These are phyloP conservation scores for Tetranychus urticae DNA, from an alignment of 1,140 invertebrate genomes.

Conservation along the genomic window DNA sequence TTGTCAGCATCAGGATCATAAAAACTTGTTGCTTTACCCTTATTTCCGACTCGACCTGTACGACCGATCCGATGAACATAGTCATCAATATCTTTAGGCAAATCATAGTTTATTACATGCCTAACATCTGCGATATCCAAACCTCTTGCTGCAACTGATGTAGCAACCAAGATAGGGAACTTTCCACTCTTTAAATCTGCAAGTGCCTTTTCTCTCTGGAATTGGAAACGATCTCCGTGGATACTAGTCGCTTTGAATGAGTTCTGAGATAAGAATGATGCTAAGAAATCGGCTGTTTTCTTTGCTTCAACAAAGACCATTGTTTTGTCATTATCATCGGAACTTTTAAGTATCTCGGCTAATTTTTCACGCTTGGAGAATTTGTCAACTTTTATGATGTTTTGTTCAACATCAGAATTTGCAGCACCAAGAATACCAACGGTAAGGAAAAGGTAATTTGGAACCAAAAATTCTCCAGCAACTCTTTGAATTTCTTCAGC, in stretches of 20 bases:
- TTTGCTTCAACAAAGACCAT: slow-evolving; percentile 78
- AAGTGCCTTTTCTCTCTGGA: slow-evolving; percentile 65
- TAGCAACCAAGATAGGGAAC: slow-evolving; percentile 59
- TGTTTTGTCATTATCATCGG: slow-evolving; percentile 24
- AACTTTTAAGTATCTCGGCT: slow-evolving; percentile 36
- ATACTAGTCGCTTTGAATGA: slow-evolving; percentile 56
- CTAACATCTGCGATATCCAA: slow-evolving; percentile 78
- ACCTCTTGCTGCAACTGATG: slow-evolving; percentile 68
- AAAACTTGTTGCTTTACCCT: slow-evolving; percentile 92
- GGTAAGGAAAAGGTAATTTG: slow-evolving; percentile 54
- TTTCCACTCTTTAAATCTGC: slow-evolving; percentile 47
- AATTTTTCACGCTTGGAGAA: slow-evolving; percentile 47
- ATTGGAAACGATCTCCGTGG: slow-evolving; percentile 70
- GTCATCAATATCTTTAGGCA: slow-evolving; percentile 83
- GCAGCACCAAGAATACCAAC: slow-evolving; percentile 72
- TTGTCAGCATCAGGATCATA: slow-evolving; percentile 40
- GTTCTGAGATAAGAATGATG: slow-evolving; percentile 39
- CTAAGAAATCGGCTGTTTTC: slow-evolving; percentile 65
- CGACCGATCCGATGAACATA: slow-evolving; percentile 92
- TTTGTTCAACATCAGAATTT: slow-evolving; percentile 65
- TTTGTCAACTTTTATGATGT: slow-evolving; percentile 42
- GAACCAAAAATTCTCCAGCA: slow-evolving; percentile 23
- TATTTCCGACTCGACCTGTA: slow-evolving; percentile 40
- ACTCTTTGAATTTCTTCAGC: slow-evolving; percentile 25
- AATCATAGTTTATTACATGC: slow-evolving; percentile 87